Evolutionary conservation across 2,113 vertebrate genomes (phyloP), one percentile per base, ranked within the genome.

Genomic region (Tachysurus vachellii): DNA sequence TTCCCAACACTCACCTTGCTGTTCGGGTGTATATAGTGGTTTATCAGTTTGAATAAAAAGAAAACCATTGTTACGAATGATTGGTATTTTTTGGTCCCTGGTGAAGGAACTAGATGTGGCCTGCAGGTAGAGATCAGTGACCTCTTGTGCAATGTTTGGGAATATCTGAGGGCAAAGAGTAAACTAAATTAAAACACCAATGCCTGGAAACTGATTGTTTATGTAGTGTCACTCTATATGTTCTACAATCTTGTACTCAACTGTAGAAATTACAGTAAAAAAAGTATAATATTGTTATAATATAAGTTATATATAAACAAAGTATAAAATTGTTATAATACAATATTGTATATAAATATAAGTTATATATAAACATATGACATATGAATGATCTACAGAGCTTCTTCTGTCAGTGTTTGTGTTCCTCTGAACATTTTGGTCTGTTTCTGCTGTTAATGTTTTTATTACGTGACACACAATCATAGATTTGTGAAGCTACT

Each of bases 41-140:
- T 99, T 99, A 93, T 99, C 97, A 0, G 96, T 97, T 70, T 99
- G 97, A 88, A 99, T 91, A 85, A 98, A 98, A 86, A 99, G 93
- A 94, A 96, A 97, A 7, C 98, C 98, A 82, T 97, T 99, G 31
- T 95, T 71, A 54, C 95, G 95, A 26, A 93, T 95, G 85, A 99
- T 62, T 0, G 94, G 92, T 0, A 99, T 87, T 56, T 89, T 93
- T 91, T 95, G 91, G 4, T 93, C 88, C 76, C 90, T 89, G 75
- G 95, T 96, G 91, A 98, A 96, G 88, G 94, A 94, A 2, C 86
- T 57, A 17, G 96, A 96, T 79, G 93, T 83, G 42, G 96, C 94
- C 81, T 96, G 95, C 82, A 99, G 94, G 88, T 95, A 94, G 79
- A 98, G 95, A 54, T 94, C n/a, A 16, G 2, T 90, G 7, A 86